These are phyloP conservation scores for Haemorhous mexicanus DNA, from an alignment of 2,113 vertebrate species.

Conservation along the genomic window DNA sequence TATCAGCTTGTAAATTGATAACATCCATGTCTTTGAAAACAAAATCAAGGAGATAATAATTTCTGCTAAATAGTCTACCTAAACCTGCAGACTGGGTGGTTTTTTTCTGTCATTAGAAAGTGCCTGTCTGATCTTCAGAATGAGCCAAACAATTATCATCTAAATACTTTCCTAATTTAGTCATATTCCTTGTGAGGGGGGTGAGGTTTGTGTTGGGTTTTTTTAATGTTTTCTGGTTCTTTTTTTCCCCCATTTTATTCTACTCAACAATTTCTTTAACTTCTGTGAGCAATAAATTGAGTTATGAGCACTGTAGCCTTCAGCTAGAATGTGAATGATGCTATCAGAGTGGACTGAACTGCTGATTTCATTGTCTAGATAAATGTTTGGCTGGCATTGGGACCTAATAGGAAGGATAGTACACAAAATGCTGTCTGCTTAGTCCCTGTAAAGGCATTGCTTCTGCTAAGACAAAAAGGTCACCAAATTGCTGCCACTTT, in stretches of 20 bases:
- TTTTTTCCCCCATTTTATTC: background rate
- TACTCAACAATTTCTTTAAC: background rate
- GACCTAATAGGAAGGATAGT: background rate
- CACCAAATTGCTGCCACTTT: background rate
- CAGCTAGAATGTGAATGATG: background rate
- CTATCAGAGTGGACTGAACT: background rate
- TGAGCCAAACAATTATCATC: background rate
- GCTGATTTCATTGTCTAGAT: background rate
- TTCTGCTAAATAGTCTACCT: constrained; percentile 22
- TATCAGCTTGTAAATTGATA: constrained; percentile 1
- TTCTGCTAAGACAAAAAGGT: background rate
- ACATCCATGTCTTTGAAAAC: background rate
- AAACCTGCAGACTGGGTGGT: background rate
- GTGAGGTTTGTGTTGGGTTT: background rate
- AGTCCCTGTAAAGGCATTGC: background rate
- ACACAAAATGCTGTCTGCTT: background rate
- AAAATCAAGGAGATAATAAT: background rate
- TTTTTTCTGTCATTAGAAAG: background rate
- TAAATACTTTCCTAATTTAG: background rate
- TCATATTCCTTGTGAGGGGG: background rate
- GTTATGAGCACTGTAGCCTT: background rate
- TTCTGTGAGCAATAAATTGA: background rate
- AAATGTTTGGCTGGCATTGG: background rate
- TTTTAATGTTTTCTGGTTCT: background rate
- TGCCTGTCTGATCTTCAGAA: background rate